A percentile compares a stretch with the other conserved stretches of the same genome.
phyloP scores from a whole-genome alignment of 2,113 vertebrate species.

The Sturnus vulgaris region DNA sequence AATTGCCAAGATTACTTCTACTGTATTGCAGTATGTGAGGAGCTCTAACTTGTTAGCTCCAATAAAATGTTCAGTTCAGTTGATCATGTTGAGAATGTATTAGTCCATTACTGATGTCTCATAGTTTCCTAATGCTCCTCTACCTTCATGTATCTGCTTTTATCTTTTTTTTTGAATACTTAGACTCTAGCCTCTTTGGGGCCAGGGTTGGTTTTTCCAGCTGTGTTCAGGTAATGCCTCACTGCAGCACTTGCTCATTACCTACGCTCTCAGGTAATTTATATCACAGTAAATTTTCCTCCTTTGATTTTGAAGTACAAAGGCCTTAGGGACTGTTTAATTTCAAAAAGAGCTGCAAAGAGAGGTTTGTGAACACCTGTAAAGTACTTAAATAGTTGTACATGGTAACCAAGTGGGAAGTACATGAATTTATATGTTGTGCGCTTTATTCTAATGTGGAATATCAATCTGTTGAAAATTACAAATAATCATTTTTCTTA shows the following conservation, averaged over 20 bases:
- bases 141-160: background rate
- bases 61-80: background rate
- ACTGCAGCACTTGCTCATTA: background rate
- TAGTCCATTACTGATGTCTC: background rate
- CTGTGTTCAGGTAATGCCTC: background rate
- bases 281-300: background rate
- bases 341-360: background rate
- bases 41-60: background rate
- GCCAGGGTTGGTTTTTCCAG: background rate
- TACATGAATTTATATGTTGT: background rate
- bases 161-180: background rate
- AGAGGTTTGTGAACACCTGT: background rate
- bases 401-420: background rate
- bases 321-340: background rate
- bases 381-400: background rate
- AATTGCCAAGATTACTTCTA: background rate
- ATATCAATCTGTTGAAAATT: background rate
- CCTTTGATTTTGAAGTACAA: slow-evolving; percentile 14
- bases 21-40: background rate
- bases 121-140: background rate
- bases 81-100: background rate
- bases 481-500: background rate
- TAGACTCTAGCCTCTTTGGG: background rate
- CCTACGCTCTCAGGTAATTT: background rate
- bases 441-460: background rate